Conservation (phyloP, 2,888 invertebrate genomes). For the Deroplatys truncata region DNA sequence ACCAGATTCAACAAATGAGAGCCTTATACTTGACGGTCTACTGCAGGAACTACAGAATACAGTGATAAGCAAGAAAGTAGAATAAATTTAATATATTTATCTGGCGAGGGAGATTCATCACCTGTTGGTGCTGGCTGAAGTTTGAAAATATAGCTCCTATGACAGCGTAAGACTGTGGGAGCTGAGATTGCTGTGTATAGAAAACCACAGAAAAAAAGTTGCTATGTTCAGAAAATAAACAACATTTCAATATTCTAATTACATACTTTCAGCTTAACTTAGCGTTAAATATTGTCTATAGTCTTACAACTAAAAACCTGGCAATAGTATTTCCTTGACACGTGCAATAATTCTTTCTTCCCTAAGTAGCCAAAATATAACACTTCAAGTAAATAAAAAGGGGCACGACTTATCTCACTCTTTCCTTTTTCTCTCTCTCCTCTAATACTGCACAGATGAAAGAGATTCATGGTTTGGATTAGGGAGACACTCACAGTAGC, state of each 20-base stretch:
- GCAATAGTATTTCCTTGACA: too few species aligned
- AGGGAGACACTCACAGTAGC: too few species aligned
- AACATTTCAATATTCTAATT: neutral
- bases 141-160: slow-evolving; percentile 39
- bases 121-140: slow-evolving; percentile 31
- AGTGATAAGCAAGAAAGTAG: slow-evolving; percentile 5
- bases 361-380: too few species aligned
- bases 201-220: neutral
- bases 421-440: too few species aligned
- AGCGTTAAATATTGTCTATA: neutral
- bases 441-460: too few species aligned
- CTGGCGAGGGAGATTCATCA: slow-evolving; percentile 22
- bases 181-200: slow-evolving; percentile 42
- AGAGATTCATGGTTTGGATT: too few species aligned
- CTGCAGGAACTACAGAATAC: slow-evolving; percentile 2
- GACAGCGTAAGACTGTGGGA: slow-evolving; percentile 37
- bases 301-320: neutral
- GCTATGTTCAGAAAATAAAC: neutral
- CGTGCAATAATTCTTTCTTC: too few species aligned
- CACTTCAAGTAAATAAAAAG: too few species aligned
- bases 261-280: neutral
- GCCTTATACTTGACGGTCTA: neutral
- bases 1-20: neutral
- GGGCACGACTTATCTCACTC: too few species aligned
- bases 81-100: neutral